Evolutionary conservation across 2,113 vertebrate genomes (phyloP).

Genomic region (Motacilla tschutschensis): DNA sequence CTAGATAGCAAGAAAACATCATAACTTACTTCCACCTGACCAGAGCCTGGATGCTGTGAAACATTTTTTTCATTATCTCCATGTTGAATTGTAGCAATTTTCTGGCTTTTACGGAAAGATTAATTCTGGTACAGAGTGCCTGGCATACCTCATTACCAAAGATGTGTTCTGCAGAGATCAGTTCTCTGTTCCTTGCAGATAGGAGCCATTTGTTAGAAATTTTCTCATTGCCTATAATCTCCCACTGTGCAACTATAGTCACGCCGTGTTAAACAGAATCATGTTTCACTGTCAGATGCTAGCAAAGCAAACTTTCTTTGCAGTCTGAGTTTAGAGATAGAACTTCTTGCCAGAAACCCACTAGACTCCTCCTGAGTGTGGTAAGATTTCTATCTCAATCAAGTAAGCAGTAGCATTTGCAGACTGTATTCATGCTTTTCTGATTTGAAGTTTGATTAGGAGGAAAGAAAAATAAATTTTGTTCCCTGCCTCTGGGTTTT

Average conservation of each 20-base stretch:
- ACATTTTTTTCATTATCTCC: not conserved
- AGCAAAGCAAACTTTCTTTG: constrained; percentile 16
- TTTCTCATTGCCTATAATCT: not conserved
- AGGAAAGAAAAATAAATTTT: not conserved
- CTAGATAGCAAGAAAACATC: not conserved
- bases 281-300: constrained; percentile 12
- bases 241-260: not conserved
- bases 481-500: not conserved
- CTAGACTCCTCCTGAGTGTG: not conserved
- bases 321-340: not conserved
- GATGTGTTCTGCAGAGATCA: constrained; percentile 11
- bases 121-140: not conserved
- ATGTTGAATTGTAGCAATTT: not conserved
- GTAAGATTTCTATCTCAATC: not conserved
- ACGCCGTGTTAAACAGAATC: not conserved
- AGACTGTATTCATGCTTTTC: not conserved
- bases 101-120: constrained; percentile 9
- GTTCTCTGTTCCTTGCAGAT: constrained; percentile 8
- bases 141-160: constrained; percentile 22
- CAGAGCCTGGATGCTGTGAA: not conserved
- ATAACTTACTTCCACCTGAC: not conserved
- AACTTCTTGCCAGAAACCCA: constrained; percentile 1
- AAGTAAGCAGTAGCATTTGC: not conserved
- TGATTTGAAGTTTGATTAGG: not conserved
- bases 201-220: constrained; percentile 15